Evolutionary conservation across 2,113 vertebrate species (phyloP).

Genomic region (Aramus guarauna): DNA sequence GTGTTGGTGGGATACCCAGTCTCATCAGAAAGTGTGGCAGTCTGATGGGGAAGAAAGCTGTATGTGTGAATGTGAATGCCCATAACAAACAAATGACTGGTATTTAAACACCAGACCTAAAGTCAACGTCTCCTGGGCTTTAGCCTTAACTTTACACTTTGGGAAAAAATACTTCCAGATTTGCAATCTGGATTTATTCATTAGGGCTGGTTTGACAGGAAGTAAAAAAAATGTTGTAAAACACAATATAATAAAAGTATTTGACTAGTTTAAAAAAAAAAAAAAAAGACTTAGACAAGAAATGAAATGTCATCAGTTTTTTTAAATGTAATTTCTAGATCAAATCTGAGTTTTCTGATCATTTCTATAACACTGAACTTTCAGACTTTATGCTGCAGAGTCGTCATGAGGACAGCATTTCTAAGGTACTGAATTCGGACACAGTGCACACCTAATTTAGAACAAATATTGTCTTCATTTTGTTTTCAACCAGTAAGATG

Average conservation of each 20-base stretch:
- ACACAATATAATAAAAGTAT: neutral
- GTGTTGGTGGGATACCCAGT: accelerated
- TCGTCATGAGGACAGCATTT: neutral
- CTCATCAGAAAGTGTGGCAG: neutral
- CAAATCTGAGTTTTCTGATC: neutral
- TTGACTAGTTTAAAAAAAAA: neutral
- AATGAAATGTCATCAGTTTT: no score
- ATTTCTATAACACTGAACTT: neutral
- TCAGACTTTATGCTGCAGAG: neutral
- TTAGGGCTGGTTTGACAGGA: neutral
- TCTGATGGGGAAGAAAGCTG: neutral
- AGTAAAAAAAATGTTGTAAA: neutral
- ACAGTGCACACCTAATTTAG: neutral
- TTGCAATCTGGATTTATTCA: neutral
- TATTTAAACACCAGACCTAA: neutral
- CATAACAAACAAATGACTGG: neutral
- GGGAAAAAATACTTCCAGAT: neutral
- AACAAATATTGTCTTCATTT: neutral
- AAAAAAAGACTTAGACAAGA: neutral
- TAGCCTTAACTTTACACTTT: neutral
- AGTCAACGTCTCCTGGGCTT: neutral
- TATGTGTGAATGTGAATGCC: neutral
- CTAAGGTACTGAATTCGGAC: neutral
- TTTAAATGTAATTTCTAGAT: neutral
- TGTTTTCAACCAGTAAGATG: conserved; percentile 67